Percentiles rank a stretch among this genome's conserved stretches.
Evolutionary conservation across 1,140 invertebrate genomes (phyloP).

Genomic region (Papilio polyxenes): DNA sequence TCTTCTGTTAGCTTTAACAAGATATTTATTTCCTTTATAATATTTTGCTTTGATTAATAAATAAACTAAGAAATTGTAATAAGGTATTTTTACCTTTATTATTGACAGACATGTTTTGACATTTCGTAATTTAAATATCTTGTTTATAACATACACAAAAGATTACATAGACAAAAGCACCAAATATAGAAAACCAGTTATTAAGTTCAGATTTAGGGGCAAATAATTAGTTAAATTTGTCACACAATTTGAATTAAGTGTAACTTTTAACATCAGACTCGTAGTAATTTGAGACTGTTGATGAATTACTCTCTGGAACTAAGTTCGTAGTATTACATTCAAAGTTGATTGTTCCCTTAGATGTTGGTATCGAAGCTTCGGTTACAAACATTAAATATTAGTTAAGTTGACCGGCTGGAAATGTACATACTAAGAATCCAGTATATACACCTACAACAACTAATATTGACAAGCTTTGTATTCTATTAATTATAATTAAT

Average conservation of each 20-base stretch:
- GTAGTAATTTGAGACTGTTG: background rate
- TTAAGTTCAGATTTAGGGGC: background rate
- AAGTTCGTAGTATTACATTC: background rate
- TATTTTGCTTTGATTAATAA: conserved; percentile 24
- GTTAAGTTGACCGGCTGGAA: background rate
- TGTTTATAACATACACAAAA: too few relatives aligned
- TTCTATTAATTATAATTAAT: too few relatives aligned
- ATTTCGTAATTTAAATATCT: too few relatives aligned
- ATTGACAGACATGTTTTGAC: background rate
- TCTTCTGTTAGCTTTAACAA: conserved; percentile 29
- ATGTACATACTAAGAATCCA: too few relatives aligned
- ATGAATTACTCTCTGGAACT: background rate
- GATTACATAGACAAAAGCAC: too few relatives aligned
- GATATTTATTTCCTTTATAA: conserved; percentile 19
- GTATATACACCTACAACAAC: too few relatives aligned
- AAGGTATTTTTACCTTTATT: background rate
- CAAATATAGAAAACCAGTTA: background rate
- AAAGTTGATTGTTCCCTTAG: background rate
- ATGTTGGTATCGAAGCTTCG: background rate
- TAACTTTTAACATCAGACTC: background rate
- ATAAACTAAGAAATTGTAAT: background rate
- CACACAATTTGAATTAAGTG: background rate
- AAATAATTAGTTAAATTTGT: background rate
- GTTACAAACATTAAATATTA: background rate
- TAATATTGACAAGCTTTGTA: too few relatives aligned